Conservation (phyloP, 2,888 invertebrate genomes). For the Diloba caeruleocephala region DNA sequence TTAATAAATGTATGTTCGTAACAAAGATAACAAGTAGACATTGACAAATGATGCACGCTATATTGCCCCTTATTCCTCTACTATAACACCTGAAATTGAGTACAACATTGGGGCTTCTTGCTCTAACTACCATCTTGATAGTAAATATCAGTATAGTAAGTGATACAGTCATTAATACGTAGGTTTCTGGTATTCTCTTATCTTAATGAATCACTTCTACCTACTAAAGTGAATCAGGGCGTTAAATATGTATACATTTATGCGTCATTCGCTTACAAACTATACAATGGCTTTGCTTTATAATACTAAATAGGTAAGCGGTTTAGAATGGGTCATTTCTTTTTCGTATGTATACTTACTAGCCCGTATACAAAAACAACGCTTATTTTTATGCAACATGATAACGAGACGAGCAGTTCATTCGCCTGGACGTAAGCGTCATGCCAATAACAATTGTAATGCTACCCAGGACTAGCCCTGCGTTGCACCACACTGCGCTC, state of each 20-base stretch:
- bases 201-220: constrained; percentile 46
- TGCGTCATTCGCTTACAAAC: too few relatives aligned
- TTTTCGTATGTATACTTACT: too few relatives aligned
- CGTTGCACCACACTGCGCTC: too few relatives aligned
- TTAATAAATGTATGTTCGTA: constrained; percentile 8
- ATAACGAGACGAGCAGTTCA: too few relatives aligned
- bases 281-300: constrained; percentile 8
- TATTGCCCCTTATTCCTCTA: background rate
- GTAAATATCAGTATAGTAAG: constrained; percentile 7
- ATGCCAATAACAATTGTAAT: too few relatives aligned
- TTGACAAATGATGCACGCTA: background rate
- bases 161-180: constrained; percentile 9
- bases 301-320: constrained; percentile 12
- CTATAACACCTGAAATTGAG: constrained; percentile 1
- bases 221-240: constrained; percentile 33
- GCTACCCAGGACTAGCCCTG: too few relatives aligned
- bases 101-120: background rate
- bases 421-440: too few relatives aligned
- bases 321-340: background rate
- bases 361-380: too few relatives aligned
- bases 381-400: too few relatives aligned
- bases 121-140: background rate
- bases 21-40: constrained; percentile 2
- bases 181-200: constrained; percentile 34
- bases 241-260: constrained; percentile 21